Conservation (phyloP, 2,888 invertebrate species). For the Baronia brevicornis region DNA sequence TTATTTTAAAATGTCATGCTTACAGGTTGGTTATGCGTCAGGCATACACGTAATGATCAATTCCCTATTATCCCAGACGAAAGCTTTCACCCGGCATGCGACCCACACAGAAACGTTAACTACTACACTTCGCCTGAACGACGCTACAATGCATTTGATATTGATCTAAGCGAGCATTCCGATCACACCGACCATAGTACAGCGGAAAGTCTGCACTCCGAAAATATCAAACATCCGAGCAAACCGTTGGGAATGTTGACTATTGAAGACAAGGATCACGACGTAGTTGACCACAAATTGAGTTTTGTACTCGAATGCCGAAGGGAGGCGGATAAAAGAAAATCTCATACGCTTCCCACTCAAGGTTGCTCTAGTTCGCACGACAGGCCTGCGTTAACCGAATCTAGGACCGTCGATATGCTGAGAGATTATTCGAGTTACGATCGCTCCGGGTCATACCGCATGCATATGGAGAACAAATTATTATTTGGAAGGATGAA, state of each 20-base stretch:
- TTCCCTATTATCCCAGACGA: slow-evolving; percentile 85
- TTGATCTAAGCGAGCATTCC: slow-evolving; percentile 62
- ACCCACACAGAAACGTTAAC: slow-evolving; percentile 43
- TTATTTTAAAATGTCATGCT: too few relatives aligned
- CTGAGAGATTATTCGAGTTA: slow-evolving; percentile 52
- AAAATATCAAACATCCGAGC: slow-evolving; percentile 36
- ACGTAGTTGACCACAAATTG: slow-evolving; percentile 45
- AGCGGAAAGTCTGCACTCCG: slow-evolving; percentile 58
- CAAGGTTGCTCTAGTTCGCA: slow-evolving; percentile 72
- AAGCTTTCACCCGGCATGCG: slow-evolving; percentile 68
- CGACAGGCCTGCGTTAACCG: slow-evolving; percentile 79
- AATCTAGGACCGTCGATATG: slow-evolving; percentile 81
- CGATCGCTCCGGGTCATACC: slow-evolving; percentile 43
- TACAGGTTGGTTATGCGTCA: slow-evolving; percentile 83
- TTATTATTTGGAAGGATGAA: slow-evolving; percentile 52
- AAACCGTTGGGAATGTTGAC: slow-evolving; percentile 32
- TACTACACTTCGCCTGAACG: slow-evolving; percentile 48
- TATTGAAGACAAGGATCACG: slow-evolving; percentile 35
- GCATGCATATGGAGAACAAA: slow-evolving; percentile 42
- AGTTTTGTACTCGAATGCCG: slow-evolving; percentile 27
- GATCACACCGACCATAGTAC: slow-evolving; percentile 66
- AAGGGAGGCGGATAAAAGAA: slow-evolving; percentile 51
- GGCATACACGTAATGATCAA: slow-evolving; percentile 84
- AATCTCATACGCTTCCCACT: slow-evolving; percentile 75
- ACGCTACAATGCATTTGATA: slow-evolving; percentile 47